These are phyloP conservation scores for Muscicapa striata DNA, from an alignment of 2,797 vertebrate species.

Conservation along the genomic window DNA sequence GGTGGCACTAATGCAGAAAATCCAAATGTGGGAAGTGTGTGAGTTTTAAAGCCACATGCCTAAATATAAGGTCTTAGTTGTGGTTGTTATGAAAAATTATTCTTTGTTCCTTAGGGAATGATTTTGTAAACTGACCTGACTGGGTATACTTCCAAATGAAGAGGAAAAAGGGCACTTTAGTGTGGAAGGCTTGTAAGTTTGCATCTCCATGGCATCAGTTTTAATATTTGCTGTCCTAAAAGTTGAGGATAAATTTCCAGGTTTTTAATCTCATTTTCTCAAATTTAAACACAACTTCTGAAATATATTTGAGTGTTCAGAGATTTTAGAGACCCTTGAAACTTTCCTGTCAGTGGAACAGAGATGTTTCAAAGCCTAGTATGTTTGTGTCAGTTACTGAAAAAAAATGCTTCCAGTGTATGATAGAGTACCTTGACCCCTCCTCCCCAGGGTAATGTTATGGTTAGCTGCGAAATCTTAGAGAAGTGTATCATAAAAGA, in stretches of 20 bases:
- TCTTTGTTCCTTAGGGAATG: background rate
- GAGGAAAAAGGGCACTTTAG: background rate
- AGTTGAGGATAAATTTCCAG: background rate
- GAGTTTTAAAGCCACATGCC: background rate
- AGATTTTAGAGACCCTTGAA: background rate
- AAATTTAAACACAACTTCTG: background rate
- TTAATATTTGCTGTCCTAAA: background rate
- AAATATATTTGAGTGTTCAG: background rate
- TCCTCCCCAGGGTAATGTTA: background rate
- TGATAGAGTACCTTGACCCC: background rate
- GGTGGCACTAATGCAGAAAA: background rate
- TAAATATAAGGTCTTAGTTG: background rate
- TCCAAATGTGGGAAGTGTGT: background rate
- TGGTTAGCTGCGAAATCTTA: background rate
- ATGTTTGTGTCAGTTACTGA: background rate
- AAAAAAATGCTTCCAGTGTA: background rate
- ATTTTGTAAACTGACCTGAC: background rate
- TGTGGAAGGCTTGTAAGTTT: background rate
- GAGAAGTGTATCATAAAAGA: background rate
- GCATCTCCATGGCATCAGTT: background rate
- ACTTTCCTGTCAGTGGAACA: background rate
- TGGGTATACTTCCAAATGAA: background rate
- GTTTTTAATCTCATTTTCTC: background rate
- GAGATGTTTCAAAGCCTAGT: background rate
- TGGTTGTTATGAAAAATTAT: background rate